Base-by-base conservation (phyloP, 1,140 invertebrate genomes). In the Orchestia grillus region DNA sequence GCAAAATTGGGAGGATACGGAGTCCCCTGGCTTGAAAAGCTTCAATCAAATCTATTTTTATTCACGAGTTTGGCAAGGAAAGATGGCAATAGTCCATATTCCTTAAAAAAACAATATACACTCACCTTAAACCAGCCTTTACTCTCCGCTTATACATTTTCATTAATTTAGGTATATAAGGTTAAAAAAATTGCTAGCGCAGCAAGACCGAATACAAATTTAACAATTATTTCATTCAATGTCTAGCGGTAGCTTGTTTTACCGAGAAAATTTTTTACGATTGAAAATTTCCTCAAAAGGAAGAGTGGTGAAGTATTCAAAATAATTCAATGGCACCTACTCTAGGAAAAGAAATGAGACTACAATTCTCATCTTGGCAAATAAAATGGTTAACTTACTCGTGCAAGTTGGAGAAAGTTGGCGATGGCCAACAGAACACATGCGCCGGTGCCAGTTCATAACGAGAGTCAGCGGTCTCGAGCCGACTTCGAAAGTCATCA, bases 361-460 rank as follows among this genome's bases (percentile, higher is more conserved):
- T 77, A 77, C 28, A 77, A 77, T 36, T 77, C 36, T 36, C 11
- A 23, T 36, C 36, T 36, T 77, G 11, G 11, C 11, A 77, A 77
- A 77, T 15, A 15, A 77, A 77, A 36, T 77, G 62, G 62, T 77
- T 36, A 53, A 19, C 62, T 77, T 77, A 77, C 62, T 77, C 36
- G 88, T 90, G n/a, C 41, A 90, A 90, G n/a, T 28, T 44, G 4
- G 41, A 90, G n/a, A 90, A 90, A 90, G 28, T 77, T 77, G 28
- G 62, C 28, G 36, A 23, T 77, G 15, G 41, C 15, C 41, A 42
- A 44, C 88, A 41, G 43, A 90, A 90, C 88, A 41, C 88, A 90
- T 90, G 88, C 88, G 88, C 88, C 41, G n/a, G 88, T 90, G 88
- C 88, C 42, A 90, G 42, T 90, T 90, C 88, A 42, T 41, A 23